Percentiles rank a stretch among this genome's conserved stretches.
Evolutionary conservation across 2,888 invertebrate genomes (phyloP).

Genomic region (Tenthredo distinguenda): DNA sequence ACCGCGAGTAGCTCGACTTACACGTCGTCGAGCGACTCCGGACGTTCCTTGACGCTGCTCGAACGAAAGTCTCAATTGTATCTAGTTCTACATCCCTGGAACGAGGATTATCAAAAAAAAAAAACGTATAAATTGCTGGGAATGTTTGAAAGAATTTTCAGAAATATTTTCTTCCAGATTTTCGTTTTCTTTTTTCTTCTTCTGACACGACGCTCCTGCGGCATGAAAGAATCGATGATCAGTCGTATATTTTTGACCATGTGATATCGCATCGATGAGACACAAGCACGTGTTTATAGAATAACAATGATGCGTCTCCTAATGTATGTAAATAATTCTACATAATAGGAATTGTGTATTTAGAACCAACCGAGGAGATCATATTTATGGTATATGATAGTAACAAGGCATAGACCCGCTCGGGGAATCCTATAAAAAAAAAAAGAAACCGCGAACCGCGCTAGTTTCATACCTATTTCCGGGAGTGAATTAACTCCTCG

Average conservation of each 20-base stretch:
- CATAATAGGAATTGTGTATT: constrained; percentile 7
- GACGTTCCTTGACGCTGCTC: constrained; percentile 5
- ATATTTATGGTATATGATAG: background rate
- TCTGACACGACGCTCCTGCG: too few relatives aligned
- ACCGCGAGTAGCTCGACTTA: constrained; percentile 74
- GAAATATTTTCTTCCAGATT: too few relatives aligned
- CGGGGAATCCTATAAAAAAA: constrained; percentile 6
- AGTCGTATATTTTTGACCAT: background rate
- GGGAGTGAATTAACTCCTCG: background rate
- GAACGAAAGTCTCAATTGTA: constrained; percentile 10
- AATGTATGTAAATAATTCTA: background rate
- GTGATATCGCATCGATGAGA: background rate
- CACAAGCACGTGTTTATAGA: background rate
- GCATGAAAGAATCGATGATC: background rate
- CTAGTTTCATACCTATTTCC: constrained; percentile 9
- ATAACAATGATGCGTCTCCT: background rate
- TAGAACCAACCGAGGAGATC: background rate
- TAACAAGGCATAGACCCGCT: background rate
- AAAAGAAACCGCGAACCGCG: background rate
- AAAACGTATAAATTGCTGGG: too few relatives aligned
- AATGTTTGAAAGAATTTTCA: too few relatives aligned
- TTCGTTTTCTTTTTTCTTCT: too few relatives aligned
- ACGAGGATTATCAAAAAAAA: background rate
- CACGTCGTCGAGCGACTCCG: constrained; percentile 64
- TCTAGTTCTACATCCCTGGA: background rate